Conservation (phyloP, 2,888 invertebrate genomes). For the Phorcus lineatus region DNA sequence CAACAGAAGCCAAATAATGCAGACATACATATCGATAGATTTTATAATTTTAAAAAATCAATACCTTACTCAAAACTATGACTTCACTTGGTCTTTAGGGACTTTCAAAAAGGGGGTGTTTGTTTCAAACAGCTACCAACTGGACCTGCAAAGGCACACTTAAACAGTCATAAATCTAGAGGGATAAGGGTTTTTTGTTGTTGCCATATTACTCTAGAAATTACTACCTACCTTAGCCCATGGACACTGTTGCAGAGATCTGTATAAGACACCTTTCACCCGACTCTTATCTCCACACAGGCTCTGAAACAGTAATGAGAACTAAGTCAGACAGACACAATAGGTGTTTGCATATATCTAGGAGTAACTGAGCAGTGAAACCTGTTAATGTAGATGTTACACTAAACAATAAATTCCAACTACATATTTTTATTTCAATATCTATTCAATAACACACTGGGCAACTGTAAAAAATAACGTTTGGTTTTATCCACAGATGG, state of each 20-base stretch:
- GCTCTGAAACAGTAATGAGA: constrained; percentile 48
- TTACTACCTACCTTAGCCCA: constrained; percentile 73
- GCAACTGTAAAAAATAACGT: no score
- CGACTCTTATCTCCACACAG: constrained; percentile 54
- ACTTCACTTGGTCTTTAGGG: no score
- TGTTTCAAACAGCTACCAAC: no score
- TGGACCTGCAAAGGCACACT: no score
- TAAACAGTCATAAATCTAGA: no score
- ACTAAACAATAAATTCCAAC: background rate
- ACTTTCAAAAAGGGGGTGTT: background rate
- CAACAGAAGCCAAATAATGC: constrained; percentile 28
- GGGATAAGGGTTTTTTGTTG: no score
- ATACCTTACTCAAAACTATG: no score
- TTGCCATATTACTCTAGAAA: no score
- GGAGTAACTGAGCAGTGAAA: background rate
- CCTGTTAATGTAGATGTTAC: background rate
- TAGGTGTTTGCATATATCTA: background rate
- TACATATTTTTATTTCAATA: background rate
- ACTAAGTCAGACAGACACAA: background rate
- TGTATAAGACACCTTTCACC: constrained; percentile 74
- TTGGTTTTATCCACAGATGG: background rate
- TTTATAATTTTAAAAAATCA: no score
- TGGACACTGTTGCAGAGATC: constrained; percentile 75
- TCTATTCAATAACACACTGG: no score
- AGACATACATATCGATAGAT: background rate